Evolutionary conservation across 1,140 invertebrate species (phyloP), one percentile per base, ranked within the genome.

Genomic region (Parapsyche elsis): DNA sequence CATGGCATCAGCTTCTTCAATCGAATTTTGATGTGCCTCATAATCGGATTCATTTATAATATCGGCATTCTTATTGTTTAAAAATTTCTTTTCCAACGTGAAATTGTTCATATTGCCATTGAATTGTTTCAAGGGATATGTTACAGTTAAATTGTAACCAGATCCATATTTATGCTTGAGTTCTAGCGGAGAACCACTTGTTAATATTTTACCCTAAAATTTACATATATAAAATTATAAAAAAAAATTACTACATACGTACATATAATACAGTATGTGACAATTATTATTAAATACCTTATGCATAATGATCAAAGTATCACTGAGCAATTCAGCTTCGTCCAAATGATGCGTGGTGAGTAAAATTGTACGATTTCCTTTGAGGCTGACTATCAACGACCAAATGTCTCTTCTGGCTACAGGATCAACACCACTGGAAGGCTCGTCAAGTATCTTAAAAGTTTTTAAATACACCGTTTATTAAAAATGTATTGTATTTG

Each of bases 401-500:
- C 95, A 96, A 49, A 96, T 92, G 67, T 93, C 92, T 77, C 94
- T 91, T 9, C 87, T 81, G 16, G 94, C 93, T 12, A 94, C 92
- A 0, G 94, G 94, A 85, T 96, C 95, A 12, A 96, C 94, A 0
- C 94, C 94, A 70, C 93, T 93, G 7, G 94, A 95, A 1, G 94
- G 94, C 82, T 96, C 95, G 85, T 96, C 97, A 77, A 98, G 88
- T 80, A 97, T 94, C 81, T 82, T 26, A 14, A 78, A 53, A 23
- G 12, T 61, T 61, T 2, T 61, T 61, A 21, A 53, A 53, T 53
- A 49, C 24, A 59, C 14, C 24, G 1, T 16, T 14, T n/a, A n/a
- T n/a, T n/a, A n/a, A n/a, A n/a, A n/a, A n/a, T n/a, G n/a, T n/a
- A n/a, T 7, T 75, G 10, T 75, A 7, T 57, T 23, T 24, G 5